These are phyloP conservation scores for Megastigmus dorsalis DNA, from an alignment of 2,888 invertebrate species.

Conservation along the genomic window DNA sequence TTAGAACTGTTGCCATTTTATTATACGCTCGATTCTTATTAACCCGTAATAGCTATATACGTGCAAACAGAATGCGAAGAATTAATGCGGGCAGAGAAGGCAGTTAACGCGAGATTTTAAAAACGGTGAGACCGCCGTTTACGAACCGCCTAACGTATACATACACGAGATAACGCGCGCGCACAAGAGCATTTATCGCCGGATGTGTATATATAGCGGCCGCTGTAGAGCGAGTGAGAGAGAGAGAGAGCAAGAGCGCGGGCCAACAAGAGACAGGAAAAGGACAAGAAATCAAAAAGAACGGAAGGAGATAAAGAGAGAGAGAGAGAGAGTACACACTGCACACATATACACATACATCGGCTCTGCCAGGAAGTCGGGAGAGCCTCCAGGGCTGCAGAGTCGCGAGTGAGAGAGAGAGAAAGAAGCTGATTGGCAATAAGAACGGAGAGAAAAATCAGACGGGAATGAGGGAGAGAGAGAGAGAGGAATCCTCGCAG, in stretches of 20 bases:
- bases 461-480: slow-evolving; percentile 2
- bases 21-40: no score
- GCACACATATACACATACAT: no score
- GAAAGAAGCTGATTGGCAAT: slow-evolving; percentile 51
- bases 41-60: no score
- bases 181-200: slow-evolving; percentile 51
- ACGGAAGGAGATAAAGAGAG: background rate
- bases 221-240: background rate
- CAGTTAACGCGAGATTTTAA: background rate
- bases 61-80: no score
- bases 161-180: slow-evolving; percentile 29
- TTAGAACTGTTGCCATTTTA: no score
- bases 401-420: slow-evolving; percentile 46
- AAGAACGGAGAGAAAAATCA: slow-evolving; percentile 31
- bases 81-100: background rate
- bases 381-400: slow-evolving; percentile 14
- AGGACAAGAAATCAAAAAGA: slow-evolving; percentile 9
- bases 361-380: slow-evolving; percentile 46
- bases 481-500: background rate
- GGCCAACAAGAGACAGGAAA: slow-evolving; percentile 18
- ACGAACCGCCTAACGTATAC: slow-evolving; percentile 19
- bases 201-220: slow-evolving; percentile 43
- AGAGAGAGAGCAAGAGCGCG: background rate
- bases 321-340: slow-evolving; percentile 2
- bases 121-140: slow-evolving; percentile 16